Conservation (phyloP, 2,113 vertebrate genomes). For the Spheniscus mendiculus region DNA sequence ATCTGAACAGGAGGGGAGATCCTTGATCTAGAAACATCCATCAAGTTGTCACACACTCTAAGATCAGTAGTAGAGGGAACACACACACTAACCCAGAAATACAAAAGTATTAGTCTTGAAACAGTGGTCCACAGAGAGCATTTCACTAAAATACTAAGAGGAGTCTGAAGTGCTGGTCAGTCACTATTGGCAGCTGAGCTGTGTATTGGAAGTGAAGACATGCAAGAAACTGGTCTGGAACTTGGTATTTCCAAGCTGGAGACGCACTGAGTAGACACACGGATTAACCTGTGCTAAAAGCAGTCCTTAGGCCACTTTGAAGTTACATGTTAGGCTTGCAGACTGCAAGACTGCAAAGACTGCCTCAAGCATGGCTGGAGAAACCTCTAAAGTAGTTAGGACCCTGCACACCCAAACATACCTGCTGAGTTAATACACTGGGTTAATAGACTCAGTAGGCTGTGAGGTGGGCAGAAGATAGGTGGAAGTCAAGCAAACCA, state of each 20-base stretch:
- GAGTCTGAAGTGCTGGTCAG: neutral
- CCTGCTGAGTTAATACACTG: neutral
- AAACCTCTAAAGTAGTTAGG: neutral
- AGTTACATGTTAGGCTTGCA: neutral
- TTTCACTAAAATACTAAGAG: neutral
- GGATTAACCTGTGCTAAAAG: neutral
- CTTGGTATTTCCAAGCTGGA: neutral
- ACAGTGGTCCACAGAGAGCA: neutral
- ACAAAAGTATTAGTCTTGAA: neutral
- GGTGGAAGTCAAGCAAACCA: neutral
- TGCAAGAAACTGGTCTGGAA: neutral
- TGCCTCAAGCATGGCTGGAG: neutral
- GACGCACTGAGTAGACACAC: neutral
- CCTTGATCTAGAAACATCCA: neutral
- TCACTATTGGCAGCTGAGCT: neutral
- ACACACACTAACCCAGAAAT: neutral
- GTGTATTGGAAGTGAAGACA: neutral
- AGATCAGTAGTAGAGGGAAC: neutral
- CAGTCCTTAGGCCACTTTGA: neutral
- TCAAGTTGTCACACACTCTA: rapidly evolving
- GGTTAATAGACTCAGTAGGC: rapidly evolving
- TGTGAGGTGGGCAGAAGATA: neutral
- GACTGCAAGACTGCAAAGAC: neutral
- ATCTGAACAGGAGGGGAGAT: neutral
- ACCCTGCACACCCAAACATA: neutral